Evolutionary conservation across 2,888 invertebrate genomes (phyloP).

Genomic region (Melanostoma mellinum): DNA sequence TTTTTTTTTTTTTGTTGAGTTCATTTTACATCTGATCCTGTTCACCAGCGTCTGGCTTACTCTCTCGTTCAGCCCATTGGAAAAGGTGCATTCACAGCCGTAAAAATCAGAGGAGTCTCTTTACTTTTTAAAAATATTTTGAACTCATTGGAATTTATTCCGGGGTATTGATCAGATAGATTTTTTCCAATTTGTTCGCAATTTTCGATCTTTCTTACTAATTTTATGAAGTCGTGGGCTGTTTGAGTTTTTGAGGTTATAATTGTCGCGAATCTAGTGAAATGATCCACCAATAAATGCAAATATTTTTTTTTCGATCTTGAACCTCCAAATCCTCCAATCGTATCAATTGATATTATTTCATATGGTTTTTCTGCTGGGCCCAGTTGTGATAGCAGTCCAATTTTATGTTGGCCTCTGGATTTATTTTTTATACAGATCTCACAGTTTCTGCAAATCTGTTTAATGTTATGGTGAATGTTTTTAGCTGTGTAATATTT

Average conservation of each 20-base stretch:
- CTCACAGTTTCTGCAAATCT: no score
- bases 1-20: conserved; percentile 49
- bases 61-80: conserved; percentile 26
- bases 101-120: conserved; percentile 48
- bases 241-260: conserved; percentile 75
- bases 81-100: conserved; percentile 65
- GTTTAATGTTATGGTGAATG: no score
- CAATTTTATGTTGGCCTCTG: no score
- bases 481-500: no score
- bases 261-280: conserved; percentile 76
- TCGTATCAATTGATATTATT: conserved; percentile 76
- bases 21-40: conserved; percentile 62
- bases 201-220: no score
- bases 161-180: no score
- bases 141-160: conserved; percentile 76
- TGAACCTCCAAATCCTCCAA: conserved; percentile 76
- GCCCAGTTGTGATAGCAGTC: no score
- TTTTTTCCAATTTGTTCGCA: no score
- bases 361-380: conserved; percentile 74
- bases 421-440: no score
- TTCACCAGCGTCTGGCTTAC: conserved; percentile 59
- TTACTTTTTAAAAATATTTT: conserved; percentile 74
- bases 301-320: conserved; percentile 76
- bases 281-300: conserved; percentile 76
- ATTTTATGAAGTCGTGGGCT: conserved; percentile 73